Evolutionary conservation across 2,797 vertebrate genomes (phyloP).

Genomic region (Craterocephalus amniculus): DNA sequence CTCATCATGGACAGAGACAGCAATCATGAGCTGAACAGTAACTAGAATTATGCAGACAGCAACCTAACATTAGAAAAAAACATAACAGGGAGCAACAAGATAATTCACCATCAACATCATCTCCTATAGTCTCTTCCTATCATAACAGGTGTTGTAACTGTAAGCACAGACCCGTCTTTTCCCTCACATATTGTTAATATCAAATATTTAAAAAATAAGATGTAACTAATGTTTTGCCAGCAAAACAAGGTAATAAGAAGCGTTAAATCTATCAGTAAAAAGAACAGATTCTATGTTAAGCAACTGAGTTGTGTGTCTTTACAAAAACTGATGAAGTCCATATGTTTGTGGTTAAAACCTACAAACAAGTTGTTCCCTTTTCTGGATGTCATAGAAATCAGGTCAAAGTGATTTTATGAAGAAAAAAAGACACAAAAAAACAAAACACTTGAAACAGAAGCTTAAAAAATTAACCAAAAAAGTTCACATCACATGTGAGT

Average conservation of each 20-base stretch:
- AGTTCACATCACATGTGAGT: slow-evolving; percentile 22
- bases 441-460: not conserved
- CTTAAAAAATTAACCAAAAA: not conserved
- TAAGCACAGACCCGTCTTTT: slow-evolving; percentile 17
- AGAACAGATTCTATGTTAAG: slow-evolving; percentile 28
- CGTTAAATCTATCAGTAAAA: slow-evolving; percentile 35
- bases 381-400: slow-evolving; percentile 25
- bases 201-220: not conserved
- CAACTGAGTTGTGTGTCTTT: slow-evolving; percentile 24
- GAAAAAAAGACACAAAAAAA: slow-evolving; percentile 9
- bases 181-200: not conserved
- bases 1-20: slow-evolving; percentile 46
- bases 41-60: slow-evolving; percentile 62
- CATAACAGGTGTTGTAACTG: slow-evolving; percentile 21
- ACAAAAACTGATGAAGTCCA: slow-evolving; percentile 6
- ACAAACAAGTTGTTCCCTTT: slow-evolving; percentile 23
- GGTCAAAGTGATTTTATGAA: slow-evolving; percentile 8
- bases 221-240: not conserved
- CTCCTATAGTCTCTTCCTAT: slow-evolving; percentile 15
- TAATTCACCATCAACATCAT: slow-evolving; percentile 26
- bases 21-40: slow-evolving; percentile 59
- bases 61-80: slow-evolving; percentile 64
- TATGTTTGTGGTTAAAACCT: not conserved
- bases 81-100: slow-evolving; percentile 29
- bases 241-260: slow-evolving; percentile 34